Evolutionary conservation across 2,888 invertebrate species (phyloP).

Genomic region (Calliphora vomitoria): DNA sequence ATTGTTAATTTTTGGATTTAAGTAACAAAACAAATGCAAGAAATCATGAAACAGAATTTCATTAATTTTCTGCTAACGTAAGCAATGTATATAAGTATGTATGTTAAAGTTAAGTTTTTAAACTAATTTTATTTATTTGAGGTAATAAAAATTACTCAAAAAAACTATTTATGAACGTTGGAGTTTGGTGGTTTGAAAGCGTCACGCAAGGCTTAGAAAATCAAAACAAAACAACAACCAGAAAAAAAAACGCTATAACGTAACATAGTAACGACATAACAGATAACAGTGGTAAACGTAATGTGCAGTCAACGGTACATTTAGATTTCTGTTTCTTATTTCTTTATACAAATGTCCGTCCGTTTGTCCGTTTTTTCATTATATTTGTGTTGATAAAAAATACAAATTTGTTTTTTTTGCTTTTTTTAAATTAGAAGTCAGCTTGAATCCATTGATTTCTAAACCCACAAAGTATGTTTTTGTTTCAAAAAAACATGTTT

Average conservation of each 20-base stretch:
- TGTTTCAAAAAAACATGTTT: conserved; percentile 43
- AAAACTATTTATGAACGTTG: neutral
- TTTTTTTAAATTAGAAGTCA: conserved; percentile 40
- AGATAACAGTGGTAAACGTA: conserved; percentile 14
- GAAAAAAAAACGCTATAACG: conserved; percentile 11
- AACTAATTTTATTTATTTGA: conserved; percentile 5
- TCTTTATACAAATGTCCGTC: neutral
- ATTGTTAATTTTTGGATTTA: neutral
- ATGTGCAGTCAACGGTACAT: conserved; percentile 42
- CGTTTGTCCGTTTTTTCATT: neutral
- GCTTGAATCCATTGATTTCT: conserved; percentile 41
- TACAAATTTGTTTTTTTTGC: neutral
- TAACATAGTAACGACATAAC: conserved; percentile 52
- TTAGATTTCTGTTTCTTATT: conserved; percentile 5
- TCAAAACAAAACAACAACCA: neutral
- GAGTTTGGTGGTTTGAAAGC: conserved; percentile 18
- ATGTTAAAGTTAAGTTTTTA: neutral
- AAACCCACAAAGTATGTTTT: neutral
- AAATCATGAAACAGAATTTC: conserved; percentile 1
- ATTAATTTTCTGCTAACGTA: conserved; percentile 4
- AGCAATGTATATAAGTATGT: neutral
- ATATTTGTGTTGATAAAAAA: too few species aligned
- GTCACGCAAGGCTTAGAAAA: conserved; percentile 58
- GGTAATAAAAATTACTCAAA: conserved; percentile 14
- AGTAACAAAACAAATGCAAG: neutral